Conservation (phyloP, 2,888 invertebrate species). For the Drosophila leonis region DNA sequence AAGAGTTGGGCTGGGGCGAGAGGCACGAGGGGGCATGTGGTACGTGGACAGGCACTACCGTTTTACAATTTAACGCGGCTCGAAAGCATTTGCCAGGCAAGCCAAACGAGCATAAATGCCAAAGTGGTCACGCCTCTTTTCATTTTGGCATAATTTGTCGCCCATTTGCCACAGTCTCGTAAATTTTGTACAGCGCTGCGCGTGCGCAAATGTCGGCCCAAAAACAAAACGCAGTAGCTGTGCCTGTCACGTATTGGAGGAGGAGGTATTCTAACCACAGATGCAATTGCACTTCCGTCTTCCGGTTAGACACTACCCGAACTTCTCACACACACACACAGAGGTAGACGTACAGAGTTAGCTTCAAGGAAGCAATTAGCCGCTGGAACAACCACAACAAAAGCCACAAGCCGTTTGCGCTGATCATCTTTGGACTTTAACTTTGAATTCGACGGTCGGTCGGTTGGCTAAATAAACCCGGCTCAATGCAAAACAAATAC, state of each 20-base stretch:
- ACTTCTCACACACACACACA: conserved; percentile 14
- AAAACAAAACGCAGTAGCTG: conserved; percentile 4
- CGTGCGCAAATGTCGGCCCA: conserved; percentile 67
- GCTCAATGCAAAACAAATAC: conserved; percentile 79
- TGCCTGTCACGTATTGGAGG: conserved; percentile 33
- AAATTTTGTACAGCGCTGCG: conserved; percentile 61
- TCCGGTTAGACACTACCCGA: not conserved
- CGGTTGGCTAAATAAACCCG: conserved; percentile 63
- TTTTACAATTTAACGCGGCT: conserved; percentile 60
- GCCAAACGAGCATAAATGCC: conserved; percentile 72
- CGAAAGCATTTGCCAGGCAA: conserved; percentile 44
- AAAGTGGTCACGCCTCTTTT: conserved; percentile 73
- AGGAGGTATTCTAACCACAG: not conserved
- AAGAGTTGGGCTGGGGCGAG: not conserved
- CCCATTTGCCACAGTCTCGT: conserved; percentile 73
- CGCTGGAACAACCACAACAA: conserved; percentile 42
- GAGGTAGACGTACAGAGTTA: conserved; percentile 13
- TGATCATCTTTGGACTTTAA: conserved; percentile 47
- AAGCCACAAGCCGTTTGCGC: conserved; percentile 44
- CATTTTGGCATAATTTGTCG: conserved; percentile 78
- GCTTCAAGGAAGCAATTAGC: conserved; percentile 70
- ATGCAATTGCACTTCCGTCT: conserved; percentile 19
- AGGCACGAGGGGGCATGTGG: conserved; percentile 7
- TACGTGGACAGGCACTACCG: conserved; percentile 55
- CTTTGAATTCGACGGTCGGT: conserved; percentile 39